A percentile compares a stretch with the other conserved stretches of the same genome.
These are phyloP conservation scores for Cotesia glomerata DNA, from an alignment of 1,140 invertebrate genomes.

Conservation along the genomic window DNA sequence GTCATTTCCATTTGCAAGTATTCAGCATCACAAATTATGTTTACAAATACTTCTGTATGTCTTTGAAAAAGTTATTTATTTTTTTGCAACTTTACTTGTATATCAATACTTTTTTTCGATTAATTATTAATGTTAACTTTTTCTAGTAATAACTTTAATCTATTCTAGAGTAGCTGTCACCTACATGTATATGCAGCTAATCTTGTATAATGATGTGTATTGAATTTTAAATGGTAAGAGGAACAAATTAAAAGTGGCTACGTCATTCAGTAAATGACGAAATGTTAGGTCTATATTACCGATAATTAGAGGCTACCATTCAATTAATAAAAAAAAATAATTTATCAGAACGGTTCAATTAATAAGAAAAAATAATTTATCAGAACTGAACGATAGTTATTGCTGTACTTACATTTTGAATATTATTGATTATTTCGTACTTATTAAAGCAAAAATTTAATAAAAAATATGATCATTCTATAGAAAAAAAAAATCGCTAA, in stretches of 20 bases:
- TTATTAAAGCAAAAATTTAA: too few relatives aligned
- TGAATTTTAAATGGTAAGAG: too few relatives aligned
- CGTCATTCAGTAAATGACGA: not conserved
- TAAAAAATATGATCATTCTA: too few relatives aligned
- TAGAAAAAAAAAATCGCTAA: too few relatives aligned
- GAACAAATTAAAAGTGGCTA: not conserved
- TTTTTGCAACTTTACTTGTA: not conserved
- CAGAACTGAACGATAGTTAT: too few relatives aligned
- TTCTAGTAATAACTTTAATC: not conserved
- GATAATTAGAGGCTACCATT: not conserved
- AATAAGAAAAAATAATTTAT: too few relatives aligned
- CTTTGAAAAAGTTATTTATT: not conserved
- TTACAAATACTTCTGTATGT: not conserved
- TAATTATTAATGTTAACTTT: not conserved
- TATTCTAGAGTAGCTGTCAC: not conserved
- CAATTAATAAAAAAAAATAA: too few relatives aligned
- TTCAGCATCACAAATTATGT: constrained; percentile 1
- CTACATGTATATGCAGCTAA: too few relatives aligned
- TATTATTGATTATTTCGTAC: too few relatives aligned
- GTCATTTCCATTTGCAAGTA: constrained; percentile 26
- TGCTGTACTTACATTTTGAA: too few relatives aligned
- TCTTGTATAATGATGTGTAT: too few relatives aligned
- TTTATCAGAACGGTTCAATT: too few relatives aligned
- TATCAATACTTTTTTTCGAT: not conserved
- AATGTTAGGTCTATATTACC: not conserved